These are phyloP conservation scores for Sthenelais limicola DNA, from an alignment of 2,888 invertebrate species.

Conservation along the genomic window DNA sequence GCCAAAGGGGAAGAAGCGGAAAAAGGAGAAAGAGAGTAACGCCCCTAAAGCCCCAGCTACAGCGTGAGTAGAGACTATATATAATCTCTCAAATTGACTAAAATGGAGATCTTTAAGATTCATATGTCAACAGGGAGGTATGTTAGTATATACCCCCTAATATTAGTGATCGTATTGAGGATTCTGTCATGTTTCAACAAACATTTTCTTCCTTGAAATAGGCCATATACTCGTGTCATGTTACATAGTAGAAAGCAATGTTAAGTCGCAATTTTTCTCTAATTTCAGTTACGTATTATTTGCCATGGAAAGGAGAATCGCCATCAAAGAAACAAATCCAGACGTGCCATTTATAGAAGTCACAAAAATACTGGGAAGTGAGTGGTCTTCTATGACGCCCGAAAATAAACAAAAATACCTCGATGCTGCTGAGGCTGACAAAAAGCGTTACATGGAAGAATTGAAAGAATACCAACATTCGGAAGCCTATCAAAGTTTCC, in stretches of 20 bases:
- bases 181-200: not conserved
- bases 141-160: not conserved
- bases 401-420: slow-evolving; percentile 76
- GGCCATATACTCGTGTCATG: not conserved
- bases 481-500: slow-evolving; percentile 75
- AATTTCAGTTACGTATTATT: slow-evolving; percentile 74
- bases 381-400: slow-evolving; percentile 76
- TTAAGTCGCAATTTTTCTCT: not conserved
- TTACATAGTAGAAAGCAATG: too few species aligned
- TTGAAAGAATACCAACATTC: slow-evolving; percentile 76
- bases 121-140: too few species aligned
- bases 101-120: too few species aligned
- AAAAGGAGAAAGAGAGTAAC: slow-evolving; percentile 73
- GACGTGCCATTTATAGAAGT: slow-evolving; percentile 76
- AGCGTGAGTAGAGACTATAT: too few species aligned
- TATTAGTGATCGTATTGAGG: not conserved
- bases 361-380: slow-evolving; percentile 76
- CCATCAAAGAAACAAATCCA: slow-evolving; percentile 72
- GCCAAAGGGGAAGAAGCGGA: slow-evolving; percentile 78
- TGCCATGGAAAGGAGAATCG: slow-evolving; percentile 76
- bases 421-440: slow-evolving; percentile 76
- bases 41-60: slow-evolving; percentile 77
- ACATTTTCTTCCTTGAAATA: not conserved
- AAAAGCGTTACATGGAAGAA: slow-evolving; percentile 76
- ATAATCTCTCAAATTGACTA: too few species aligned